phyloP scores from a whole-genome alignment of 2,888 invertebrate species.

The Bhutanitis thaidina region DNA sequence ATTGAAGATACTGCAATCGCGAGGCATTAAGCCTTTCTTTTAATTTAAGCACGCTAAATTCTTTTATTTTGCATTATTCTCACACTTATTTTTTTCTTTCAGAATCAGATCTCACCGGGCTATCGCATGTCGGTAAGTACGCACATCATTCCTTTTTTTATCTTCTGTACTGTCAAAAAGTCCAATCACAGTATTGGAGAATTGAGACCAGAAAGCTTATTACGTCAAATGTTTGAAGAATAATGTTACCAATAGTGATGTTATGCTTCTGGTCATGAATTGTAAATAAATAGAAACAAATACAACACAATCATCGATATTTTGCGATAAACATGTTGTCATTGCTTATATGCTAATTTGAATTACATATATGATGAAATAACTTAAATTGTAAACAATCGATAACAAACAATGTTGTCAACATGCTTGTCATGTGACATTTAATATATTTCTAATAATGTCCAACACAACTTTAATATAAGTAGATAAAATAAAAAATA shows the following conservation, averaged over 20 bases:
- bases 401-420: conserved; percentile 4
- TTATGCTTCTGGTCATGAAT: no score
- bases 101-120: conserved; percentile 82
- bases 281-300: no score
- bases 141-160: conserved; percentile 18
- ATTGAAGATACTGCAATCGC: neutral
- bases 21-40: conserved; percentile 20
- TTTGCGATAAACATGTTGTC: no score
- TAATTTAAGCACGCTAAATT: conserved; percentile 39
- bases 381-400: conserved; percentile 2
- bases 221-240: no score
- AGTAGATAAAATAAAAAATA: no score
- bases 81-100: conserved; percentile 65
- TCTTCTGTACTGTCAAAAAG: no score
- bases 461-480: no score
- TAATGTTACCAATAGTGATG: no score
- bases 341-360: neutral
- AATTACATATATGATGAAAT: conserved; percentile 6
- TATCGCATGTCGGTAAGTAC: conserved; percentile 83
- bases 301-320: no score
- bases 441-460: neutral
- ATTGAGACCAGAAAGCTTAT: no score
- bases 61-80: conserved; percentile 39
- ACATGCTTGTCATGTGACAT: conserved; percentile 10
- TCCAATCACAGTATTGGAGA: no score